Conservation (phyloP, 2,888 invertebrate species). For the Lithophane semibrunnea region DNA sequence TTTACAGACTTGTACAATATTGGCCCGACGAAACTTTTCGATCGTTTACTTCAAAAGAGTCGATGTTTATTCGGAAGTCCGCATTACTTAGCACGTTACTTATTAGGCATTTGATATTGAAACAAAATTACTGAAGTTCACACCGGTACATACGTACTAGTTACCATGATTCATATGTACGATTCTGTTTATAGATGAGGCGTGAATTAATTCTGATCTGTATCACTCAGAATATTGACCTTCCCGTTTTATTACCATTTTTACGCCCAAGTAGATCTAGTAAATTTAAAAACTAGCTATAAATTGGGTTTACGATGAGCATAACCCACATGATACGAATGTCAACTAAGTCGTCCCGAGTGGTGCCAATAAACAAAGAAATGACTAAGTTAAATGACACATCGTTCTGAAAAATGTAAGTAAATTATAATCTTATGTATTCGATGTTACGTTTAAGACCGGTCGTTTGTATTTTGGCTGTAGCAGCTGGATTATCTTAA, state of each 20-base stretch:
- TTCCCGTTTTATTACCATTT: slow-evolving; percentile 79
- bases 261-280: slow-evolving; percentile 70
- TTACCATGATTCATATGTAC: slow-evolving; percentile 68
- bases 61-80: slow-evolving; percentile 62
- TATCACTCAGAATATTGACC: slow-evolving; percentile 79
- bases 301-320: slow-evolving; percentile 70
- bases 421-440: slow-evolving; percentile 51
- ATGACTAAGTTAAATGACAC: slow-evolving; percentile 69
- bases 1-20: neutral
- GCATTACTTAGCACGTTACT: slow-evolving; percentile 48
- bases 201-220: slow-evolving; percentile 76
- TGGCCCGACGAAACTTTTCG: neutral
- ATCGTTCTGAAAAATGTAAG: slow-evolving; percentile 52
- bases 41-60: slow-evolving; percentile 6
- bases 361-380: slow-evolving; percentile 60
- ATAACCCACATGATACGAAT: slow-evolving; percentile 71
- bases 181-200: slow-evolving; percentile 59
- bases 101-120: slow-evolving; percentile 62
- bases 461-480: slow-evolving; percentile 44
- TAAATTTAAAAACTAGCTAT: slow-evolving; percentile 70
- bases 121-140: slow-evolving; percentile 56
- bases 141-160: slow-evolving; percentile 15
- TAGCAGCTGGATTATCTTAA: slow-evolving; percentile 41
- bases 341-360: slow-evolving; percentile 52
- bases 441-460: slow-evolving; percentile 51